Evolutionary conservation across 2,797 vertebrate genomes (phyloP), one percentile per base, ranked within the genome.

Genomic region (Lepidocolaptes lacrymiger): DNA sequence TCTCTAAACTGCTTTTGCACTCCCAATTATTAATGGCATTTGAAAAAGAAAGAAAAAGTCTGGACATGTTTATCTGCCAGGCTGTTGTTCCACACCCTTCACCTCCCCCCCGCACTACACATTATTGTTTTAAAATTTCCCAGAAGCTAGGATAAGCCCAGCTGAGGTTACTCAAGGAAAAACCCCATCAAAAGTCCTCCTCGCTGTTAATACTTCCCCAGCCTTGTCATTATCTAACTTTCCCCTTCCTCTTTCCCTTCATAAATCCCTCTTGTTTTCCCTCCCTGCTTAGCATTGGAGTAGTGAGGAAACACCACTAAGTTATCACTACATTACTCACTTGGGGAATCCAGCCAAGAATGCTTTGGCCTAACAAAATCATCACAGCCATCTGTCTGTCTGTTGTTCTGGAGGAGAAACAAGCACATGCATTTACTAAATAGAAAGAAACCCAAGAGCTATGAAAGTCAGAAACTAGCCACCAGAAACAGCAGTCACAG

Each of bases 1-100:
- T 69, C 58, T 92, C 64, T 95, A 96, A 95, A 88, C 84, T 93
- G 91, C 56, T 94, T 95, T 96, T 89, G 48, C 66, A 51, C 84
- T 87, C 68, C 36, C 22, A 27, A 20, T 89, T 96, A 91, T 94
- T 89, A 96, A 95, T 91, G 83, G 59, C 41, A 87, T 97, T 96
- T 95, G 16, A 72, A 68, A 93, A 86, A 26, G 17, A 81, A 81
- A 73, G 32, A 73, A 85, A 82, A 82, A 64, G 5, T 12, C n/a
- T 69, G 58, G 86, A 54, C 23, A 4, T 26, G 6, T 79, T 93
- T 94, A 59, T 87, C 27, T 59, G 32, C 10, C 2, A 27, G 62
- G 43, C 21, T 66, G 46, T 74, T 72, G 16, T 59, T 77, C 19
- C 4, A 51, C 26, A 41, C 10, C 51, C 18, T 49, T 26, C 15